Base-by-base conservation (phyloP, 2,113 vertebrate genomes). In the Craseonycteris thonglongyai region DNA sequence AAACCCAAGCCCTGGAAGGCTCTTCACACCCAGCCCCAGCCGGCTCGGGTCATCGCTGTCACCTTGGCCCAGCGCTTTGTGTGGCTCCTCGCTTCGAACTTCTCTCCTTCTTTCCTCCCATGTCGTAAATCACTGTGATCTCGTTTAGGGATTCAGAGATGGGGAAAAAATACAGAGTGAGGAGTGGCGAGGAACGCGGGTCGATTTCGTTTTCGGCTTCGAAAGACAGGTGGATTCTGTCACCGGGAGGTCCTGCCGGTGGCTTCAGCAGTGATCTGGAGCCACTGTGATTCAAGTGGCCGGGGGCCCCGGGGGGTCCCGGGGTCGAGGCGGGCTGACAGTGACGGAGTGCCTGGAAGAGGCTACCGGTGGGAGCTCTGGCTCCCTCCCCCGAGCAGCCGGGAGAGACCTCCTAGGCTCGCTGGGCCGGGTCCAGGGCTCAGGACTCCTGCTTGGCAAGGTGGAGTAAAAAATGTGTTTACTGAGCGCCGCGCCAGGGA, bases 391-490 rank as follows among this genome's bases (percentile, higher is more conserved):
- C 49, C 45, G 61, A 51, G 66, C 79, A 87, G 87, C 28, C 42
- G 42, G 66, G 89, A 72, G 87, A 97, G 90, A 95, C 91, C 96
- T 96, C 95, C 96, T 94, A 69, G 24, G 10, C 66, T 40, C 84
- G 49, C 49, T 68, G 87, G 94, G 96, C 79, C 56, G 58, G 74
- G 59, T 89, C 93, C 93, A 96, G 86, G 80, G 71, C 49, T 76
- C 83, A 93, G 90, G 93, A 92, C 90, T 97, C 93, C 96, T 94
- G 94, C 84, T 93, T 97, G 96, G 96, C 95, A 97, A 97, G 96
- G 95, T 94, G 63, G 83, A 92, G 94, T 87, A 79, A 96, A 97
- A 95, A 97, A 97, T 97, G 96, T 97, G 97, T 97, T 97, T 97
- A 97, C 97, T 90, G 94, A 96, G 96, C 88, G 94, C 56, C 93